These are phyloP conservation scores for Danionella cerebrum DNA, from an alignment of 2,113 vertebrate species.

Conservation along the genomic window DNA sequence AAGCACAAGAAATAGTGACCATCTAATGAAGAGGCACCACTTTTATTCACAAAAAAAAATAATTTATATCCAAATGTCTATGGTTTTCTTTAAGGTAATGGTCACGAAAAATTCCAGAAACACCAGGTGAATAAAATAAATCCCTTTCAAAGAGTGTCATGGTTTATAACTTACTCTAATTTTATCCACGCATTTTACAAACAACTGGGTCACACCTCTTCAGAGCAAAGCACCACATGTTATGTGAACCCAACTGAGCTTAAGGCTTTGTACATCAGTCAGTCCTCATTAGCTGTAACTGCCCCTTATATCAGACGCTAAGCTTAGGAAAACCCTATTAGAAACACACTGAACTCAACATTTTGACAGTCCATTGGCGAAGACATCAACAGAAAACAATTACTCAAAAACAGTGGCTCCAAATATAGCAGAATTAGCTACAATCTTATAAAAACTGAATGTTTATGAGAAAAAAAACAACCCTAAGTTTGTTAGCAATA, in stretches of 20 bases:
- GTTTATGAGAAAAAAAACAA: conserved; percentile 29
- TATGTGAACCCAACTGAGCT: not conserved
- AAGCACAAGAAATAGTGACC: too few relatives aligned
- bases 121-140: too few relatives aligned
- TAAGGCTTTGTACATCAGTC: not conserved
- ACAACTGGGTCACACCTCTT: not conserved
- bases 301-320: not conserved
- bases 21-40: too few relatives aligned
- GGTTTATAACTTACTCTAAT: too few relatives aligned
- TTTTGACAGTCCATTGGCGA: not conserved
- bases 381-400: not conserved
- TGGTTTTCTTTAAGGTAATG: too few relatives aligned
- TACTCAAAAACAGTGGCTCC: not conserved
- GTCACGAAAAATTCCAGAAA: too few relatives aligned
- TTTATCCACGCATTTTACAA: too few relatives aligned
- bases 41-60: too few relatives aligned
- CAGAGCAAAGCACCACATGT: not conserved
- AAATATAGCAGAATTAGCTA: not conserved
- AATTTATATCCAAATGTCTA: too few relatives aligned
- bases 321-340: not conserved
- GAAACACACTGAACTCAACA: not conserved
- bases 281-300: not conserved
- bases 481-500: conserved; percentile 38
- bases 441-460: not conserved
- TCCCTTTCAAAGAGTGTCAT: not conserved